Conservation (phyloP, 2,888 invertebrate genomes). For the Mesochorus sp. region DNA sequence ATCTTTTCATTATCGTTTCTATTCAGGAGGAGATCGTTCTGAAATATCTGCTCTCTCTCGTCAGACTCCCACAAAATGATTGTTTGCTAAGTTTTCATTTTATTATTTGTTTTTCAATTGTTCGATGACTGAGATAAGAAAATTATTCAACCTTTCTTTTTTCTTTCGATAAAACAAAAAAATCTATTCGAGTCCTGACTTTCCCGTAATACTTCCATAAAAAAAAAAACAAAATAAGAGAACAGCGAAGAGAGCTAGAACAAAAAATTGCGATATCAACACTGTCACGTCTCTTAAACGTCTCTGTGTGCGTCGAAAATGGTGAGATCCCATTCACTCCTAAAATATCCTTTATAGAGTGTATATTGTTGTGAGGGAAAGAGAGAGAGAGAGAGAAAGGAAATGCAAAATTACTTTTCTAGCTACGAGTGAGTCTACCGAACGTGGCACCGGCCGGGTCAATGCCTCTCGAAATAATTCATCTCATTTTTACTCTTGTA, state of each 20-base stretch:
- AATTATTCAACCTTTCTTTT: neutral
- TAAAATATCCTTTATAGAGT: conserved; percentile 64
- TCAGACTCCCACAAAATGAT: neutral
- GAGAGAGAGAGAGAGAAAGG: neutral
- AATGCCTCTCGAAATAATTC: conserved; percentile 30
- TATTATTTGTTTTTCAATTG: neutral
- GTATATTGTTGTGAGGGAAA: conserved; percentile 42
- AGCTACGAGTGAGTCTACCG: conserved; percentile 79
- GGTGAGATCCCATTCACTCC: conserved; percentile 81
- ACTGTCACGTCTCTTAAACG: conserved; percentile 81
- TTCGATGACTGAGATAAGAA: too few relatives aligned
- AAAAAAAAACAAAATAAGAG: conserved; percentile 62
- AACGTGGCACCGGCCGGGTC: conserved; percentile 74
- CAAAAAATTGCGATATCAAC: conserved; percentile 78
- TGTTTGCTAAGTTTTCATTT: too few relatives aligned
- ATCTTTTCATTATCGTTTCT: conserved; percentile 51
- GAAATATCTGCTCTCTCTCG: neutral
- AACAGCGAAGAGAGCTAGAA: conserved; percentile 46
- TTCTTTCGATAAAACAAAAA: neutral
- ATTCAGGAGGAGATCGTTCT: too few relatives aligned
- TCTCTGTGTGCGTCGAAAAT: conserved; percentile 81
- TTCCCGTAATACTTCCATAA: conserved; percentile 50
- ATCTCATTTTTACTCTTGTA: conserved; percentile 26
- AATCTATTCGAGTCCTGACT: conserved; percentile 72
- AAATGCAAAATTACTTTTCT: conserved; percentile 63